phyloP scores from a whole-genome alignment of 2,888 invertebrate species.

The Caenorhabditis macrosperma region DNA sequence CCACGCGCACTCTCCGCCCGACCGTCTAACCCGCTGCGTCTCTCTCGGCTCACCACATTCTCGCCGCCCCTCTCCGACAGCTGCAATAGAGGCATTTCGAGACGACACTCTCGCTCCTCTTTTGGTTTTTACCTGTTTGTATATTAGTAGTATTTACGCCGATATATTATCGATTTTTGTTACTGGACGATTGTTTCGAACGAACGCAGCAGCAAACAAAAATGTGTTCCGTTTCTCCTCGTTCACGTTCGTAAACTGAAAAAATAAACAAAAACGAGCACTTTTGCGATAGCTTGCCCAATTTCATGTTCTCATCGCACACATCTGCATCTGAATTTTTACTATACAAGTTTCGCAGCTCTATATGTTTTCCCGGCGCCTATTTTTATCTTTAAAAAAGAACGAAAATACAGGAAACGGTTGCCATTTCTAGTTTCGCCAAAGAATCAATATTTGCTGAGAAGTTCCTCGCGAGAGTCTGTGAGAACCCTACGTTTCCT shows the following conservation, averaged over 20 bases:
- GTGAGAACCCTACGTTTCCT: background rate
- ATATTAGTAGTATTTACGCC: too few species aligned
- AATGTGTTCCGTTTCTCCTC: too few species aligned
- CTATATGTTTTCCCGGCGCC: too few species aligned
- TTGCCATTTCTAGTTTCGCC: background rate
- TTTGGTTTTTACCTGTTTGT: slow-evolving; percentile 19
- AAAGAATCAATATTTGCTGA: slow-evolving; percentile 30
- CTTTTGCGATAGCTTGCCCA: too few species aligned
- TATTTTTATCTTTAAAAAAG: background rate
- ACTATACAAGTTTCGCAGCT: too few species aligned
- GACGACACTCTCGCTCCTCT: slow-evolving; percentile 25
- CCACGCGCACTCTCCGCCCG: slow-evolving; percentile 3
- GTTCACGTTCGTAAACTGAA: too few species aligned
- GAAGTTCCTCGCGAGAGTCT: background rate
- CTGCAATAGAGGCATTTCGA: slow-evolving; percentile 26
- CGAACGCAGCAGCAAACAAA: too few species aligned
- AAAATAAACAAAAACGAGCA: too few species aligned
- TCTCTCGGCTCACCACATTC: slow-evolving; percentile 19
- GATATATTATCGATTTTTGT: slow-evolving; percentile 11
- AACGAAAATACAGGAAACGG: background rate
- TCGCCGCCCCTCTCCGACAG: slow-evolving; percentile 14
- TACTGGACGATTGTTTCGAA: too few species aligned
- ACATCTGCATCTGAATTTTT: too few species aligned
- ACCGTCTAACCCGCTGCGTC: slow-evolving; percentile 1
- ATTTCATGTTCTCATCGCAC: too few species aligned